Evolutionary conservation across 2,888 invertebrate genomes (phyloP), one percentile per base, ranked within the genome.

Genomic region (Bombyx huttoni): DNA sequence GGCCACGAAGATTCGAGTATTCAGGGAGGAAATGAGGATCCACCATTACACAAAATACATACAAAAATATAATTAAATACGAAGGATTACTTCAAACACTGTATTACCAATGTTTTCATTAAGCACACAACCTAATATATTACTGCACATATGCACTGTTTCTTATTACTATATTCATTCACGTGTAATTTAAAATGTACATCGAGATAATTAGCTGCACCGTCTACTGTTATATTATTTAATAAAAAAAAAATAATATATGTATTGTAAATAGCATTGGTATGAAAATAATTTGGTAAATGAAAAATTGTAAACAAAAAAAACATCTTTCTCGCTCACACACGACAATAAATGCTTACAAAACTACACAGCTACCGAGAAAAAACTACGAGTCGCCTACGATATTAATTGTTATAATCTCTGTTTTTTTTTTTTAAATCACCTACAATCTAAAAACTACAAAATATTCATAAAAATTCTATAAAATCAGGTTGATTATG

Each of bases 211-310:
- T 59, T 54, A 64, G 63, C 66, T 68, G 70, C 73, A 64, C 65
- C 68, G 66, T 62, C 58, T 58, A 61, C 64, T 59, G 67, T 72
- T 69, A 71, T 68, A 74, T 68, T 76, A 78, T 65, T 74, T 70
- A 65, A 70, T 80, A 80, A 10, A 5, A 40, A 40, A 40, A 40
- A 40, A 40, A 40, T n/a, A n/a, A n/a, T n/a, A n/a, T n/a, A 40
- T 40, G 40, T 40, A 40, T 40, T 12, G 40, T 40, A 40, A 10
- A 81, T 76, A 81, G 78, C 86, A 87, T 86, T 87, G 87, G 86
- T 86, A 86, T 86, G 74, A 77, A 78, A 80, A 74, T 70, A 85
- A 85, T 85, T 87, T 86, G 85, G 86, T 85, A 83, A 84, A 75
- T 10, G 3, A 12, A 40, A 40, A 40, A 12, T 40, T 40, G n/a